Evolutionary conservation across 2,888 invertebrate species (phyloP).

Genomic region (Morpho achilles): DNA sequence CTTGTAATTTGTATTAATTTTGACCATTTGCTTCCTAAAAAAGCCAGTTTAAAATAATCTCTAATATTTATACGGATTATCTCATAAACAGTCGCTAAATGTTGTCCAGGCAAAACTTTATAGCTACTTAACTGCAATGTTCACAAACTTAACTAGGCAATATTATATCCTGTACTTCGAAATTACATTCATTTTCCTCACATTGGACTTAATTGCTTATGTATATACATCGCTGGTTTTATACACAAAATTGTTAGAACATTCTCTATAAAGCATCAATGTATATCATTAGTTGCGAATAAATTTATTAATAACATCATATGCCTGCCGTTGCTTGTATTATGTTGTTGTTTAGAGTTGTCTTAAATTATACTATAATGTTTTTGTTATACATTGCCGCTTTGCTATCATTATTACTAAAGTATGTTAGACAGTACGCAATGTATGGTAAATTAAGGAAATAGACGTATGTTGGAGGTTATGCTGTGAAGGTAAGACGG

Average conservation of each 20-base stretch:
- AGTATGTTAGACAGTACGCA: not conserved
- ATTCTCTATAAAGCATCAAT: not conserved
- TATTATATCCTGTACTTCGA: slow-evolving; percentile 3
- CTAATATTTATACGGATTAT: not conserved
- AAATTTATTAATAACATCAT: too few species aligned
- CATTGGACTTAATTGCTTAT: too few species aligned
- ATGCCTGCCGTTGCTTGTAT: too few species aligned
- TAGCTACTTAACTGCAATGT: slow-evolving; percentile 6
- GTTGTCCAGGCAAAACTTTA: slow-evolving; percentile 1
- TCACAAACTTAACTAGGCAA: slow-evolving; percentile 7
- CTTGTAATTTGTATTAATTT: too few species aligned
- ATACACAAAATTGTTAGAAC: not conserved
- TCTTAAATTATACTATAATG: not conserved
- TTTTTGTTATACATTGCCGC: slow-evolving; percentile 1
- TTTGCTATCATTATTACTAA: too few species aligned
- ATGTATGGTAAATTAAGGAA: not conserved
- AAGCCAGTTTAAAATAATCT: too few species aligned
- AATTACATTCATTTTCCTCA: not conserved
- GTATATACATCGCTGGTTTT: too few species aligned
- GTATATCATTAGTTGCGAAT: not conserved
- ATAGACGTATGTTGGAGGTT: not conserved
- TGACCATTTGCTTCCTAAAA: too few species aligned
- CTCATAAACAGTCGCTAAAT: not conserved
- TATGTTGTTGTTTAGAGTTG: not conserved
- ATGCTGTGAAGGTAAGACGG: not conserved